These are phyloP conservation scores for Imbricaverruca yamaguchii DNA, from an alignment of 2,888 invertebrate species.

Conservation along the genomic window DNA sequence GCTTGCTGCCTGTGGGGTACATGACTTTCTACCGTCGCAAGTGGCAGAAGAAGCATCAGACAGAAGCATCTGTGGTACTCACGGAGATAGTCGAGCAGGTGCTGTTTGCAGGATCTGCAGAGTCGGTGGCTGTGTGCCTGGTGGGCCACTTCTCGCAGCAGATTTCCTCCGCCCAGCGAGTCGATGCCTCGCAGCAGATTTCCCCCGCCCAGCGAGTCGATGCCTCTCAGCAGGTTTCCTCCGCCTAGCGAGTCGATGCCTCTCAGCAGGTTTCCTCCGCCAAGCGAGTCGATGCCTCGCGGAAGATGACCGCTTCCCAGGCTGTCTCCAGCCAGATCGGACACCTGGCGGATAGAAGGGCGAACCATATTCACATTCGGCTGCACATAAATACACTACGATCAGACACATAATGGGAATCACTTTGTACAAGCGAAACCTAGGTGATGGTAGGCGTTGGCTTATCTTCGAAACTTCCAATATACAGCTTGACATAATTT, in stretches of 20 bases:
- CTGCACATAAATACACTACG: no score
- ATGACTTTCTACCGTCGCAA: no score
- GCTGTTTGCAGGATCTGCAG: background rate
- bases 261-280: conserved; percentile 31
- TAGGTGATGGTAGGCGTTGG: no score
- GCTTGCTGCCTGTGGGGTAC: no score
- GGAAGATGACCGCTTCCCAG: background rate
- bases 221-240: conserved; percentile 36
- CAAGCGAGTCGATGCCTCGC: conserved; percentile 46
- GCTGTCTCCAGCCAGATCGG: background rate
- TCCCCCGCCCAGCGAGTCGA: conserved; percentile 43
- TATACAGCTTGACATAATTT: no score
- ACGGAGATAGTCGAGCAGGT: background rate
- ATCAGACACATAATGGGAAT: no score
- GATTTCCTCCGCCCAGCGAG: conserved; percentile 49
- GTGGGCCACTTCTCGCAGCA: conserved; percentile 37
- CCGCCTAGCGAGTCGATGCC: conserved; percentile 44
- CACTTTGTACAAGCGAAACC: no score
- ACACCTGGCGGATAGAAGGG: background rate
- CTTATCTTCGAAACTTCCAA: no score
- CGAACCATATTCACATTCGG: no score
- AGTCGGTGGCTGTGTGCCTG: background rate
- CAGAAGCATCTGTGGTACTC: background rate
- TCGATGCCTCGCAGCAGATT: conserved; percentile 42
- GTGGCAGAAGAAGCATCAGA: no score